Base-by-base conservation (phyloP, 2,888 invertebrate species). In the Cordylochernes scorpioides region DNA sequence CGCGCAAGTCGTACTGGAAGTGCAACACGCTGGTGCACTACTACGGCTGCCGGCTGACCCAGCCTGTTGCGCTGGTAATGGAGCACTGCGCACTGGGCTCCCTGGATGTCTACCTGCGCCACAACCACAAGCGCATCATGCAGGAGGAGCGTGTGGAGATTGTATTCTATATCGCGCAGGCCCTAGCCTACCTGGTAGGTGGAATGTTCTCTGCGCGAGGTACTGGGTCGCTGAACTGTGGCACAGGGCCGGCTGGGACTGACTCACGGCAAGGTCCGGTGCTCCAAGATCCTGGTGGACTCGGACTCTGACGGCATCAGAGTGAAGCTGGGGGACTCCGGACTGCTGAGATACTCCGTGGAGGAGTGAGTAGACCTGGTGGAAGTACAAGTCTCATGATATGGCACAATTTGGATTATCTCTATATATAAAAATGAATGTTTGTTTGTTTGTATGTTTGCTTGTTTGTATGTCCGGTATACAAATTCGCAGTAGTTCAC, bases 191-290 rank as follows among this genome's bases (percentile, higher is more conserved):
- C 55, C 57, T 84, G 55, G 73, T 28, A 16, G 24, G 25, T n/a
- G n/a, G n/a, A n/a, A n/a, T n/a, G n/a, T n/a, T n/a, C n/a, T n/a
- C n/a, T n/a, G n/a, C n/a, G n/a, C n/a, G n/a, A n/a, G n/a, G n/a
- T n/a, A n/a, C n/a, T n/a, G n/a, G n/a, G n/a, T 19, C 19, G 19
- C 9, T 9, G 8, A 19, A 19, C 19, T 19, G 9, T 9, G 8
- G 19, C 9, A 19, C n/a, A n/a, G 67, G 21, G 64, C 78, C 17
- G 68, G 73, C 28, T n/a, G n/a, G n/a, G n/a, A n/a, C n/a, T n/a
- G n/a, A n/a, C n/a, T n/a, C 84, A 86, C 57, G 80, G 77, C 9
- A 68, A 68, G 46, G 68, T 86, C 33, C 62, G 82, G 30, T 80
- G 80, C 49, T 60, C 68, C 19, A 71, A 78, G 46, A 54, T 86